Base-by-base conservation (phyloP, 1,140 invertebrate genomes). In the Procambarus clarkii region DNA sequence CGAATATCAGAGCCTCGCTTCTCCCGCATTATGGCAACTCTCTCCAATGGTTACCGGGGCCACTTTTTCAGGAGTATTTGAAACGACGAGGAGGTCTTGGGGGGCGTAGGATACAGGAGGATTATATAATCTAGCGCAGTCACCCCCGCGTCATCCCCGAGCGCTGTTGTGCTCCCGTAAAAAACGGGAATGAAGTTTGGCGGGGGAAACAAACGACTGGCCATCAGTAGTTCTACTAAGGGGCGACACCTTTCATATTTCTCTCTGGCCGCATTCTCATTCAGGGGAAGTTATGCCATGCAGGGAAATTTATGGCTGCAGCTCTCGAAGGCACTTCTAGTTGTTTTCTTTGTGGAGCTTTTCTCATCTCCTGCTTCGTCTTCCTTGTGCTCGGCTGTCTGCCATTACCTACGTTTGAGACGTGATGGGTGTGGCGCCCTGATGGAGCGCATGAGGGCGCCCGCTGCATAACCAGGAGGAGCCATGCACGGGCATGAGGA, bases 241-340 rank as follows among this genome's bases (percentile, higher is more conserved):
- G 81, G 80, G 76, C 50, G 91, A 86, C 91, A 92, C 91, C 91
- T 92, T 88, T 92, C 91, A 92, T 92, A 92, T 92, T 92, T 92
- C 86, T 88, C 91, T 46, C 15, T 48, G 80, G 82, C 86, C 82
- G 81, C 87, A 79, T 88, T 85, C 91, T 80, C 87, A 92, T 92
- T 92, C 91, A 91, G 82, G 82, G 83, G 83, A 77, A 91, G 89
- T 86, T 85, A 91, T 91, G 82, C 79, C 83, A 91, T 91, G 89
- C 89, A 91, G 58, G 82, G 71, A 85, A 86, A 91, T 84, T 91
- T 91, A 91, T 84, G 74, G 89, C 46, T 74, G 64, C 83, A 85
- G 34, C 83, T 85, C 46, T 74, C 64, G 83, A 85, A 74, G 64
- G 45, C 69, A 71, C 64, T 60, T 85, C 60, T 85, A 85, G 60